These are phyloP conservation scores for Teleogryllus occipitalis DNA, from an alignment of 1,140 invertebrate species.

Conservation along the genomic window DNA sequence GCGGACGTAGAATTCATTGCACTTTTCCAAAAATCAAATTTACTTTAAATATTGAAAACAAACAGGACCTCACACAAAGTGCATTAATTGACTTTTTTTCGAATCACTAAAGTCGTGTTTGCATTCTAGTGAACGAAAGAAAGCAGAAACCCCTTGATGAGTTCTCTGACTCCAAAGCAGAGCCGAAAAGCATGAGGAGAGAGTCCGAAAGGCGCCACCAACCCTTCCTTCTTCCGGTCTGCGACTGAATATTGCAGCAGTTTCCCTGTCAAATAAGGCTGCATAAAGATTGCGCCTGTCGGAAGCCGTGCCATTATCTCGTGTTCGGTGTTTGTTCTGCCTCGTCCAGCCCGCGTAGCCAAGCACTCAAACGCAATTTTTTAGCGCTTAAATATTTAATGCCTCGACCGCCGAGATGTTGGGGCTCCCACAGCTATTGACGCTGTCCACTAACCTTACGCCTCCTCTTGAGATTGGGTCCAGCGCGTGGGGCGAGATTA, in stretches of 20 bases:
- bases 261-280: background rate
- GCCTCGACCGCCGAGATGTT: background rate
- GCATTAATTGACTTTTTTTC: too few species aligned
- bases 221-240: background rate
- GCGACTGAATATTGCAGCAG: background rate
- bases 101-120: too few species aligned
- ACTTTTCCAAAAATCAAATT: too few species aligned
- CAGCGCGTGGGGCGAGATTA: too few species aligned
- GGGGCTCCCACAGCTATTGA: background rate
- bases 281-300: slow-evolving; percentile 3
- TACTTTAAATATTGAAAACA: too few species aligned
- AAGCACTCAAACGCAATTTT: background rate
- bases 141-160: too few species aligned
- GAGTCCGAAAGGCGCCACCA: background rate
- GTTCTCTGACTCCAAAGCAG: too few species aligned
- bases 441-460: too few species aligned
- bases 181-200: background rate
- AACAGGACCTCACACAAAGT: too few species aligned
- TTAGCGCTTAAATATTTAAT: background rate
- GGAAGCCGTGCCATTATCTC: background rate
- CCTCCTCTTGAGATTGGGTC: too few species aligned
- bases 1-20: too few species aligned
- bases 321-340: background rate
- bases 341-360: background rate
- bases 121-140: too few species aligned